A percentile compares a stretch with the other conserved stretches of the same genome.
Conservation (phyloP, 2,113 vertebrate genomes). For the Dunckerocampus dactyliophorus region DNA sequence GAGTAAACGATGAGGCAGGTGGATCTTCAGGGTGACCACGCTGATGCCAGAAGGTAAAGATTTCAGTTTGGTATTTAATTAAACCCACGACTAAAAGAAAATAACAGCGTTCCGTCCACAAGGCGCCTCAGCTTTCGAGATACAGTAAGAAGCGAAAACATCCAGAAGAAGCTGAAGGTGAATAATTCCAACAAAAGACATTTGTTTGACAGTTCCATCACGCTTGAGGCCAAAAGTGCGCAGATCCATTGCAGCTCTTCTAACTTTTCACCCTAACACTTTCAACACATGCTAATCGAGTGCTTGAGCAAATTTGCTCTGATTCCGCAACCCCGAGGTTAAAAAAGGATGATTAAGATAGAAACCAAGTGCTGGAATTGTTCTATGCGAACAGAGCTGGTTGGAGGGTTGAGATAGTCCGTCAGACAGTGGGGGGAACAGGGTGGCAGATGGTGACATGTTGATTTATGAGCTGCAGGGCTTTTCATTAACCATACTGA, state of each 20-base stretch:
- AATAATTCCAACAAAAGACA: conserved; percentile 44
- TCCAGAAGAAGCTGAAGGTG: conserved; percentile 20
- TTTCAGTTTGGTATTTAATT: not conserved
- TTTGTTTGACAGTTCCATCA: conserved; percentile 49
- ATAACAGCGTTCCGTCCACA: not conserved
- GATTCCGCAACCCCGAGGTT: conserved; percentile 26
- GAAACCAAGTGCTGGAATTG: conserved; percentile 40
- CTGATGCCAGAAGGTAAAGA: not conserved
- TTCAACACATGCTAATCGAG: conserved; percentile 23
- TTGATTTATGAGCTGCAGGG: conserved; percentile 70
- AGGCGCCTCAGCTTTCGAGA: not conserved
- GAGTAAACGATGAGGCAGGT: not conserved
- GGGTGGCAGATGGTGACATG: conserved; percentile 68
- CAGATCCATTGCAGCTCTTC: conserved; percentile 44
- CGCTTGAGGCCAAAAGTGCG: conserved; percentile 44
- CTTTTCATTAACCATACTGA: conserved; percentile 69
- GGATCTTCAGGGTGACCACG: not conserved
- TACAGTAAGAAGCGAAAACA: not conserved
- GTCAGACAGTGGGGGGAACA: conserved; percentile 38
- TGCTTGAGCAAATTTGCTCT: conserved; percentile 21
- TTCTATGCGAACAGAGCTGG: conserved; percentile 45
- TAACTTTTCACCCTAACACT: conserved; percentile 28
- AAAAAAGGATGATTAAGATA: conserved; percentile 19
- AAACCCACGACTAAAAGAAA: not conserved
- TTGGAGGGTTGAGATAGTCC: conserved; percentile 35